Percentiles rank a stretch among this genome's conserved stretches.
Conservation (phyloP, 2,113 vertebrate species). For the Prunella himalayana region DNA sequence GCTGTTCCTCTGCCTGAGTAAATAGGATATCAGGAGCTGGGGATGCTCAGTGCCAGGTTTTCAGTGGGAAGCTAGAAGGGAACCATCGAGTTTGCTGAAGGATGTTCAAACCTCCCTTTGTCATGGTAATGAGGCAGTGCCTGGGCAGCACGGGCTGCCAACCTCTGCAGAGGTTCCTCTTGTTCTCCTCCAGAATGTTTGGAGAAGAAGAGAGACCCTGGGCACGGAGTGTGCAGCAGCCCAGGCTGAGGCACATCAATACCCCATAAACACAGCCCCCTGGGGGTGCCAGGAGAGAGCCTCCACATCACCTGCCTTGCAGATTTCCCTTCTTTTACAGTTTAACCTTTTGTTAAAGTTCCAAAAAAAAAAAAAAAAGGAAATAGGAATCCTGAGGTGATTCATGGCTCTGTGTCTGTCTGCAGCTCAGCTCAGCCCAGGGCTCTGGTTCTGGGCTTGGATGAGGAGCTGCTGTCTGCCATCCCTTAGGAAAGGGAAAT, state of each 20-base stretch:
- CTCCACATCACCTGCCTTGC: not conserved
- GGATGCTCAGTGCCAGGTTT: not conserved
- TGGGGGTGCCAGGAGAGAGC: not conserved
- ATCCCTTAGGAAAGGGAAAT: not conserved
- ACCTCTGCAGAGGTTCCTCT: not conserved
- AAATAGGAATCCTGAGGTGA: not conserved
- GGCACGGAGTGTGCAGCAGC: not conserved
- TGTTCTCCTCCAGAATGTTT: not conserved
- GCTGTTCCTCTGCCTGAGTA: not conserved
- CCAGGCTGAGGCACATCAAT: not conserved
- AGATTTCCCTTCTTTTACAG: not conserved
- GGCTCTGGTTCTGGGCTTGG: not conserved
- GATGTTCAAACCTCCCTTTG: conserved; percentile 25
- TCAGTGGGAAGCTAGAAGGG: not conserved
- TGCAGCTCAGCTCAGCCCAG: fast-evolving
- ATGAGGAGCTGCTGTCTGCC: not conserved
- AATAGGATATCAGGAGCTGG: not conserved
- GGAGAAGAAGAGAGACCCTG: not conserved
- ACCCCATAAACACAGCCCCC: not conserved
- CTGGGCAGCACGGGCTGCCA: conserved; percentile 15
- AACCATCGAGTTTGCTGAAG: not conserved
- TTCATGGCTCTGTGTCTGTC: not conserved
- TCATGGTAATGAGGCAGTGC: conserved; percentile 23
- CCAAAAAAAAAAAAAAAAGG: no score
- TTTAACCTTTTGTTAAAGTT: not conserved